Evolutionary conservation across 2,888 invertebrate species (phyloP).

Genomic region (Calameuta idolon): DNA sequence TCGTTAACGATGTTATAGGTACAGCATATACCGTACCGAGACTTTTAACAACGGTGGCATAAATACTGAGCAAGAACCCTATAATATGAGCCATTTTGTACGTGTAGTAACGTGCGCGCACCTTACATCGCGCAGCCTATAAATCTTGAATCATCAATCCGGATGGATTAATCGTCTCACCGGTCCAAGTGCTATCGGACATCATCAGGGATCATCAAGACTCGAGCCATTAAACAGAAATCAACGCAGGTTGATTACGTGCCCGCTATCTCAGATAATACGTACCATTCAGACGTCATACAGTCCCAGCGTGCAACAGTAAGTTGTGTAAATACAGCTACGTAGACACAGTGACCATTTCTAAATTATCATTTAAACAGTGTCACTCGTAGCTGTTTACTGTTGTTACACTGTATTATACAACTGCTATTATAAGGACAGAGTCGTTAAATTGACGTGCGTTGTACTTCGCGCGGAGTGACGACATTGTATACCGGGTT

Average conservation of each 20-base stretch:
- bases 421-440: too few relatives aligned
- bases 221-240: conserved; percentile 43
- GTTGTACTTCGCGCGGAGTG: too few relatives aligned
- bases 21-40: neutral
- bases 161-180: conserved; percentile 22
- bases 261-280: conserved; percentile 5
- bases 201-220: conserved; percentile 42
- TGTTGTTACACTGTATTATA: too few relatives aligned
- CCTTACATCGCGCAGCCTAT: conserved; percentile 21
- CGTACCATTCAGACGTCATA: neutral
- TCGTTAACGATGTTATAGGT: neutral
- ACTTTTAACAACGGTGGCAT: neutral
- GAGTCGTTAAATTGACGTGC: too few relatives aligned
- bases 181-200: conserved; percentile 24
- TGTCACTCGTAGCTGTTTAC: too few relatives aligned
- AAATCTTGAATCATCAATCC: conserved; percentile 42
- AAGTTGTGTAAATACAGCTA: too few relatives aligned
- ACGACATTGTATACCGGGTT: too few relatives aligned
- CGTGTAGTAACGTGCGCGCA: too few relatives aligned
- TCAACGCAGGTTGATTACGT: conserved; percentile 43
- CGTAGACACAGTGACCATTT: too few relatives aligned
- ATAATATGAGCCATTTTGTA: too few relatives aligned
- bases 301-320: too few relatives aligned
- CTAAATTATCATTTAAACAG: too few relatives aligned
- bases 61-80: neutral